phyloP scores from a whole-genome alignment of 2,113 vertebrate species.

The Glaucidium brasilianum region DNA sequence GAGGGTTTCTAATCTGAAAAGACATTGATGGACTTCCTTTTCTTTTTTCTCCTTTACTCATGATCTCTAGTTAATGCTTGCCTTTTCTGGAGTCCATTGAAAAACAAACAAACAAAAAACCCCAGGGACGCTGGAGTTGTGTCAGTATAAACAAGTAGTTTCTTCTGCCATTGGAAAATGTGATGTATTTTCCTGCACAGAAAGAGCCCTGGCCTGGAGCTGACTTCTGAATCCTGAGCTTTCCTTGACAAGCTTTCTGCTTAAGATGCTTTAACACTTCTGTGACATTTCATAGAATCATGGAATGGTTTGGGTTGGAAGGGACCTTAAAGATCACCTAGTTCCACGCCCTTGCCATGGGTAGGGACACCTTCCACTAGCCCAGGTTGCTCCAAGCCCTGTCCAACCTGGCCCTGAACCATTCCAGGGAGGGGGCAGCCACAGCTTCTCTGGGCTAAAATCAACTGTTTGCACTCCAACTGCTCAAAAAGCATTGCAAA shows the following conservation, averaged over 20 bases:
- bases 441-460: neutral
- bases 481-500: neutral
- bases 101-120: neutral
- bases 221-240: neutral
- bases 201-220: neutral
- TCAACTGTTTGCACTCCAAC: neutral
- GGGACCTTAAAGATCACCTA: too few relatives aligned
- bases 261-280: neutral
- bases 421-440: too few relatives aligned
- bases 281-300: neutral
- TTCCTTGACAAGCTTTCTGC: neutral
- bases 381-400: too few relatives aligned
- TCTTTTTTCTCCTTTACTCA: neutral
- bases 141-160: neutral
- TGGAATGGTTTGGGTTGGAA: too few relatives aligned
- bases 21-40: neutral
- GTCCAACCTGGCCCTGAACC: too few relatives aligned
- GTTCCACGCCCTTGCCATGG: too few relatives aligned
- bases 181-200: neutral
- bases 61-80: neutral
- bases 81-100: neutral
- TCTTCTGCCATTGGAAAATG: neutral
- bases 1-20: neutral
- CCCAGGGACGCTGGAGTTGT: neutral
- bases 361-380: too few relatives aligned